These are phyloP conservation scores for Ibidorhyncha struthersii DNA, from an alignment of 2,113 vertebrate species.

Conservation along the genomic window DNA sequence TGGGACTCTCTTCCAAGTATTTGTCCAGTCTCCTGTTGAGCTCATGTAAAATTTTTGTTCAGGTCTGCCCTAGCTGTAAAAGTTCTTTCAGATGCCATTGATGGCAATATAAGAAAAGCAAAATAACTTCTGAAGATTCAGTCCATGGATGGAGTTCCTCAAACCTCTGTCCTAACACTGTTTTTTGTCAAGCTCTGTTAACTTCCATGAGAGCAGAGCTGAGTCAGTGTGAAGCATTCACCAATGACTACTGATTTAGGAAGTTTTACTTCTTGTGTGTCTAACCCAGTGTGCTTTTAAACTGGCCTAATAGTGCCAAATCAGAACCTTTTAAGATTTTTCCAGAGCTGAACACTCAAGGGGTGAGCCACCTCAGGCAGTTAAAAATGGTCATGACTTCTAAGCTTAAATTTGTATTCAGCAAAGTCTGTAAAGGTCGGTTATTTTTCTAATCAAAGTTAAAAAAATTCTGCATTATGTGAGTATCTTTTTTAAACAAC, in stretches of 20 bases:
- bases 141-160: neutral
- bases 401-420: neutral
- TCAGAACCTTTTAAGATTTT: neutral
- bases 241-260: neutral
- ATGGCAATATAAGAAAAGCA: neutral
- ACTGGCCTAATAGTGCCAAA: neutral
- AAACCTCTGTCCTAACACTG: neutral
- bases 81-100: neutral
- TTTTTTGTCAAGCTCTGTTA: neutral
- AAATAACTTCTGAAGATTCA: neutral
- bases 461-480: neutral
- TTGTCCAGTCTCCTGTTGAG: neutral
- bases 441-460: neutral
- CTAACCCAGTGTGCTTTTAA: neutral
- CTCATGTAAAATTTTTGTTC: neutral
- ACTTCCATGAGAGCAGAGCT: neutral
- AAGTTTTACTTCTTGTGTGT: neutral
- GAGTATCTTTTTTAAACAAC: neutral
- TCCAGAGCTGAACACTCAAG: neutral
- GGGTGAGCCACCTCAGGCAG: neutral
- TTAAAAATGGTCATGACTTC: neutral
- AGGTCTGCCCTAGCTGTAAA: neutral
- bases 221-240: neutral
- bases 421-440: neutral
- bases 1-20: conserved; percentile 40